Conservation (phyloP, 2,888 invertebrate species). For the Sisyra nigra region DNA sequence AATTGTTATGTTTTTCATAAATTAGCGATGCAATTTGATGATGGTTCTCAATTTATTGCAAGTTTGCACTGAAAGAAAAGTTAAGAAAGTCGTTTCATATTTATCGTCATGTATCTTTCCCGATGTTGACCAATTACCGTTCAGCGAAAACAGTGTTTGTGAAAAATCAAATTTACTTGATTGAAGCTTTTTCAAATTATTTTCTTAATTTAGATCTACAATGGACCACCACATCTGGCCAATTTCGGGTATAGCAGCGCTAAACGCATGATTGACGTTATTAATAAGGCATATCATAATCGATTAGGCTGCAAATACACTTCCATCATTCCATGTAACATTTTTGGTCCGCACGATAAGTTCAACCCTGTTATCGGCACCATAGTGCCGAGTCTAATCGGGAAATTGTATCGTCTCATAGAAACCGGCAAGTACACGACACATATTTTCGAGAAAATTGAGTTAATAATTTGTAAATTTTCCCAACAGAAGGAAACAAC, state of each 20-base stretch:
- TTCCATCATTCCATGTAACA: constrained; percentile 94
- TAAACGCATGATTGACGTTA: constrained; percentile 88
- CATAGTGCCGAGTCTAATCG: constrained; percentile 87
- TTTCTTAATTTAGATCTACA: constrained; percentile 55
- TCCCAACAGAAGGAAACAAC: constrained; percentile 19
- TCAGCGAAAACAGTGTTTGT: constrained; percentile 91
- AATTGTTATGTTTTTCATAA: constrained; percentile 15
- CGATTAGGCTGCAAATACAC: constrained; percentile 72
- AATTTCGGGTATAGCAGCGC: constrained; percentile 98
- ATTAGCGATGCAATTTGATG: constrained; percentile 66
- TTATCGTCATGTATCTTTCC: constrained; percentile 98
- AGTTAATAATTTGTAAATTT: constrained; percentile 9
- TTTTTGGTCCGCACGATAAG: constrained; percentile 95
- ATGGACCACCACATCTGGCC: constrained; percentile 91
- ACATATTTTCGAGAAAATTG: too few relatives aligned
- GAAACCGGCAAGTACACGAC: constrained; percentile 29
- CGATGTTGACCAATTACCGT: constrained; percentile 92
- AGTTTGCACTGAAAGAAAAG: constrained; percentile 56
- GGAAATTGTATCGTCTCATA: constrained; percentile 60
- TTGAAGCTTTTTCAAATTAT: not conserved
- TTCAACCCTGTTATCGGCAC: constrained; percentile 72
- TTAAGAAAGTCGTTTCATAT: constrained; percentile 93
- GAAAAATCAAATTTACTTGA: too few relatives aligned
- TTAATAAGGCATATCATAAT: constrained; percentile 66
- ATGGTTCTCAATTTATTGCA: constrained; percentile 93